Evolutionary conservation across 2,113 vertebrate species (phyloP).

Genomic region (Rutilus rutilus): DNA sequence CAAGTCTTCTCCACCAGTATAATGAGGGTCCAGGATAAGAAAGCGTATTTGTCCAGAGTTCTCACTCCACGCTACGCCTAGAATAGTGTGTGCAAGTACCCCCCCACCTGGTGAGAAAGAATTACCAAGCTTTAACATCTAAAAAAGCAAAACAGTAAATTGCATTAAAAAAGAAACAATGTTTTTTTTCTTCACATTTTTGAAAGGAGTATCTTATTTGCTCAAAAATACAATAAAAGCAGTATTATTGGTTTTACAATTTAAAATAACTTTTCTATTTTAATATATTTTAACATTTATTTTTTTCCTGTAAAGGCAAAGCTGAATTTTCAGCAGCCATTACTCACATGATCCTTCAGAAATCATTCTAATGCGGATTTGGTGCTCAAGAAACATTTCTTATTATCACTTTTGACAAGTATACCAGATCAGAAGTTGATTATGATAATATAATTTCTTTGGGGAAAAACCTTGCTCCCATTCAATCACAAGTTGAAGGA

Average conservation of each 20-base stretch:
- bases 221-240: background rate
- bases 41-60: slow-evolving; percentile 88
- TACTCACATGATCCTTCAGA: background rate
- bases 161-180: background rate
- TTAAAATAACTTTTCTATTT: background rate
- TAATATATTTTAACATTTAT: background rate
- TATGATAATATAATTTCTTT: background rate
- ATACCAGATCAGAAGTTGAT: background rate
- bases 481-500: background rate
- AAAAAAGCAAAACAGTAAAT: background rate
- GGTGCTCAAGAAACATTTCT: background rate
- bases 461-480: background rate
- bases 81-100: slow-evolving; percentile 92
- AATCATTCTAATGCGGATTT: background rate
- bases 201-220: background rate
- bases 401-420: background rate
- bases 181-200: background rate
- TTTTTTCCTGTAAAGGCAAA: background rate
- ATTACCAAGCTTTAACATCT: background rate
- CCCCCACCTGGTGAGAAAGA: slow-evolving; percentile 82
- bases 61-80: slow-evolving; percentile 96
- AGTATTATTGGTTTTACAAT: background rate
- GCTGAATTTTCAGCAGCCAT: background rate
- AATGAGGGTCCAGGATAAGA: slow-evolving; percentile 95
- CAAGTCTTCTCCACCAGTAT: slow-evolving; percentile 92